These are phyloP conservation scores for Eilema caniola DNA, from an alignment of 2,888 invertebrate genomes.

Conservation along the genomic window DNA sequence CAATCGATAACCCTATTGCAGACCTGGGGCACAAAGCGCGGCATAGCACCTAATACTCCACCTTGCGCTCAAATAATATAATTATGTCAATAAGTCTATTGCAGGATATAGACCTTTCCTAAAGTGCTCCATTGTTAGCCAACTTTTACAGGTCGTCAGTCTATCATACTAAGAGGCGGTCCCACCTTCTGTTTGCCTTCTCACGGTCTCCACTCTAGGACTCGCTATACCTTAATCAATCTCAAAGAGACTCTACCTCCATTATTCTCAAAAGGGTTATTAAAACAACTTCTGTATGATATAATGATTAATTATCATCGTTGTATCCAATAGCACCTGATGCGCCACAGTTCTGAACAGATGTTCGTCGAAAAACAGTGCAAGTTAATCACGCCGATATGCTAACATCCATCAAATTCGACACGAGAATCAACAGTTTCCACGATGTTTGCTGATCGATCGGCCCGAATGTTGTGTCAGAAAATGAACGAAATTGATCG, in stretches of 20 bases:
- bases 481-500: slow-evolving; percentile 52
- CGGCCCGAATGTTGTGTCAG: slow-evolving; percentile 47
- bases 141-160: too few relatives aligned
- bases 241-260: background rate
- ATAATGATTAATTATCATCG: slow-evolving; percentile 14
- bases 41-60: too few relatives aligned
- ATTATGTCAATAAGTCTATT: too few relatives aligned
- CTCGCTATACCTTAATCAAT: background rate
- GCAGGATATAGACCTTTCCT: too few relatives aligned
- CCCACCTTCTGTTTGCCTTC: too few relatives aligned
- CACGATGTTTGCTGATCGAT: slow-evolving; percentile 40
- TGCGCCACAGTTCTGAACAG: background rate
- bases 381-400: slow-evolving; percentile 29
- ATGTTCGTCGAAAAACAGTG: slow-evolving; percentile 5
- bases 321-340: slow-evolving; percentile 6
- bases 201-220: too few relatives aligned
- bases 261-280: background rate
- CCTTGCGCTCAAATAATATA: too few relatives aligned
- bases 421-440: slow-evolving; percentile 38
- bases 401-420: slow-evolving; percentile 46
- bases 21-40: too few relatives aligned
- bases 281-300: background rate
- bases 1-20: too few relatives aligned
- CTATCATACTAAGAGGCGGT: too few relatives aligned
- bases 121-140: too few relatives aligned